Percentiles rank a stretch among this genome's conserved stretches.
Evolutionary conservation across 2,888 invertebrate species (phyloP).

Genomic region (Rhyacophila evoluta): DNA sequence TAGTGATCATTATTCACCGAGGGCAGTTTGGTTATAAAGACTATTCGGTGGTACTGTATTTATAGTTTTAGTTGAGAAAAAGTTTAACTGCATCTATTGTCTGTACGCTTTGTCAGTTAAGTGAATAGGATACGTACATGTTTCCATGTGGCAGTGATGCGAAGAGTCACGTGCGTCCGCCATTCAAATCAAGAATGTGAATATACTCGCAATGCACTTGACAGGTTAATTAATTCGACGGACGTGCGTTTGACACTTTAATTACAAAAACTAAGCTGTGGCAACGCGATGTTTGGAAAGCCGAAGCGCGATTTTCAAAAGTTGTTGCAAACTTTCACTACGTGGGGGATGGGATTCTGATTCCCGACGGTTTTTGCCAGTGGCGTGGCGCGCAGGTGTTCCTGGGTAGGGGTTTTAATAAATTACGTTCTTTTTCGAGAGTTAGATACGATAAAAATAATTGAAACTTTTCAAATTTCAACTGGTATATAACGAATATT

Average conservation of each 20-base stretch:
- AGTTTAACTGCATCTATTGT: no score
- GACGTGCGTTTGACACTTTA: constrained; percentile 54
- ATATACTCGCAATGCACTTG: constrained; percentile 39
- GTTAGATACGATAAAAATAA: no score
- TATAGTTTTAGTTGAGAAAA: no score
- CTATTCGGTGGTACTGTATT: no score
- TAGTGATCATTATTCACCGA: no score
- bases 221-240: constrained; percentile 55
- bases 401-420: background rate
- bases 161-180: background rate
- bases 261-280: constrained; percentile 55
- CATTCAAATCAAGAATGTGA: background rate
- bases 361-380: background rate
- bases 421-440: background rate
- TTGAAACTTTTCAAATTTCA: no score
- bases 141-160: constrained; percentile 23
- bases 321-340: constrained; percentile 1
- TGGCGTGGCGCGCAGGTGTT: background rate
- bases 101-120: no score
- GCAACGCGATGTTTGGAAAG: constrained; percentile 36
- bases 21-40: no score
- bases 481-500: no score
- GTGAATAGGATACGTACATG: background rate
- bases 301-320: constrained; percentile 23
- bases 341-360: background rate